Evolutionary conservation across 2,113 vertebrate genomes (phyloP).

Genomic region (Lipophrys pholis): DNA sequence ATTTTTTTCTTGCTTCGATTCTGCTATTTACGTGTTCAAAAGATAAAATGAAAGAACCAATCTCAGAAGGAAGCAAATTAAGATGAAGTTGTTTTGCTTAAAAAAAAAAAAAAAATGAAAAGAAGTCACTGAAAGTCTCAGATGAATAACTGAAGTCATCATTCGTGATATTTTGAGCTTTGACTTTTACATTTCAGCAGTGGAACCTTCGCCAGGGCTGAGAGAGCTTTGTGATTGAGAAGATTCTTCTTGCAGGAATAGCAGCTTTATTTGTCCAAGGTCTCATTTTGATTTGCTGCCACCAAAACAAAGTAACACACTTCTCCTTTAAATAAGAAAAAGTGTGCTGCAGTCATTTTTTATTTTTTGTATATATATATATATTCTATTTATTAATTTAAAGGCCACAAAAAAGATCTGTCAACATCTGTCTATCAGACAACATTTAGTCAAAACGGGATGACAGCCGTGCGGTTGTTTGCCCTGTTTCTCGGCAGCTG

Average conservation of each 20-base stretch:
- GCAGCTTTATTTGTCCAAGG: neutral
- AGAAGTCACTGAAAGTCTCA: slow-evolving; percentile 44
- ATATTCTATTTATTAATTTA: neutral
- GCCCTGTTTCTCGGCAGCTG: neutral
- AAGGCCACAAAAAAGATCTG: neutral
- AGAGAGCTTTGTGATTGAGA: neutral
- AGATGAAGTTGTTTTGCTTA: slow-evolving; percentile 23
- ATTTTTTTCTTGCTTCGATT: too few species aligned
- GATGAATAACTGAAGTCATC: slow-evolving; percentile 21
- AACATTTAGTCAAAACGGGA: neutral
- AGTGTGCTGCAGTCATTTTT: neutral
- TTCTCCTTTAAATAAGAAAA: neutral
- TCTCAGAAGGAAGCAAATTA: slow-evolving; percentile 8
- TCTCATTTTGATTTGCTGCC: neutral
- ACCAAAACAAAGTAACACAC: neutral
- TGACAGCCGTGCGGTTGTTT: neutral
- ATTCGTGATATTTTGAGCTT: slow-evolving; percentile 19
- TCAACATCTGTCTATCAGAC: neutral
- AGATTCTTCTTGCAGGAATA: neutral
- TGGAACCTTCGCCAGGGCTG: neutral
- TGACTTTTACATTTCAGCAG: slow-evolving; percentile 45
- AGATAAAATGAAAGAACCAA: neutral
- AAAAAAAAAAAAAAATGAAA: too few species aligned
- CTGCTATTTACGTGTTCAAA: too few species aligned
- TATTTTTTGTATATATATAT: neutral